Evolutionary conservation across 2,113 vertebrate species (phyloP).

Genomic region (Arenaria interpres): DNA sequence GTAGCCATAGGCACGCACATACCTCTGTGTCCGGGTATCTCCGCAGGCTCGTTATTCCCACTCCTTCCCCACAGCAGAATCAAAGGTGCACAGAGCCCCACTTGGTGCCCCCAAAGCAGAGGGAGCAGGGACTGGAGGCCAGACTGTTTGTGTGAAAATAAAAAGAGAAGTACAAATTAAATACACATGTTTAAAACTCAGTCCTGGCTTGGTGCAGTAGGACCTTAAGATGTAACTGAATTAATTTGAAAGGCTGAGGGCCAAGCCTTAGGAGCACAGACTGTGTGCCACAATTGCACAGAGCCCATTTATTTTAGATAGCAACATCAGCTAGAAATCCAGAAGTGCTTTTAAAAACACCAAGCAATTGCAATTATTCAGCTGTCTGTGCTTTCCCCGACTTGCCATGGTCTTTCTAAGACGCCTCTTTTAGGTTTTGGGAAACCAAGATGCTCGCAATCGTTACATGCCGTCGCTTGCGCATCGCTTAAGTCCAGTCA

Average conservation of each 20-base stretch:
- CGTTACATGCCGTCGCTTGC: background rate
- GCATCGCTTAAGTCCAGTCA: background rate
- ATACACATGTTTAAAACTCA: background rate
- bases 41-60: accelerated
- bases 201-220: background rate
- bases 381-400: background rate
- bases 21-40: accelerated
- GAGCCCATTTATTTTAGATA: background rate
- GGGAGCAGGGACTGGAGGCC: too few relatives aligned
- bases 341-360: background rate
- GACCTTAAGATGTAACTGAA: background rate
- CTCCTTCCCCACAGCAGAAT: background rate
- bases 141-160: background rate
- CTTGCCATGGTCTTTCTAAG: background rate
- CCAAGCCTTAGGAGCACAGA: background rate
- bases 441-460: background rate
- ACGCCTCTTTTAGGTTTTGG: background rate
- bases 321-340: background rate
- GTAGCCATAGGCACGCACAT: accelerated
- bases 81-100: background rate
- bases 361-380: background rate
- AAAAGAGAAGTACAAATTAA: background rate
- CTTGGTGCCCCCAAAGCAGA: background rate
- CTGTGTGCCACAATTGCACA: accelerated
- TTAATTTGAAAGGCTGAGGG: background rate